Conservation (phyloP, 2,888 invertebrate species). For the Cheilosia variabilis region DNA sequence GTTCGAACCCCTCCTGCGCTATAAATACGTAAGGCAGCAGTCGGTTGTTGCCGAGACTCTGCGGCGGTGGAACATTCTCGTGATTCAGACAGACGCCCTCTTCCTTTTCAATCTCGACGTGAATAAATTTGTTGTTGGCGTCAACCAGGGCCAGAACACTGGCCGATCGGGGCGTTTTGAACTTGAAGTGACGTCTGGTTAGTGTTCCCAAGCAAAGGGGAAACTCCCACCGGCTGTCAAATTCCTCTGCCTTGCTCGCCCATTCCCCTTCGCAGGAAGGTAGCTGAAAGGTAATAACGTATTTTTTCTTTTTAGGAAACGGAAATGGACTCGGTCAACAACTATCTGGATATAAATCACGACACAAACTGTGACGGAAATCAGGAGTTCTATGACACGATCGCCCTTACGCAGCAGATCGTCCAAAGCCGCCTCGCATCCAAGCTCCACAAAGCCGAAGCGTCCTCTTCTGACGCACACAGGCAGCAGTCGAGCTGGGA, state of each 20-base stretch:
- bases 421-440: slow-evolving; percentile 52
- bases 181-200: slow-evolving; percentile 70
- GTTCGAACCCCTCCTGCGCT: slow-evolving; percentile 67
- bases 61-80: slow-evolving; percentile 61
- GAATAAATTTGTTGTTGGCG: slow-evolving; percentile 69
- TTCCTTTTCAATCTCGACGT: slow-evolving; percentile 69
- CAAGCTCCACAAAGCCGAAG: slow-evolving; percentile 9
- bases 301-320: slow-evolving; percentile 31
- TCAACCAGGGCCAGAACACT: slow-evolving; percentile 69
- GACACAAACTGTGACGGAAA: neutral
- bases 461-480: neutral
- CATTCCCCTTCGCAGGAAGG: slow-evolving; percentile 68
- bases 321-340: slow-evolving; percentile 20
- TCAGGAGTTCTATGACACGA: slow-evolving; percentile 63
- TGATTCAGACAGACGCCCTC: slow-evolving; percentile 50
- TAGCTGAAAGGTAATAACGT: slow-evolving; percentile 28
- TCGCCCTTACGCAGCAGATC: slow-evolving; percentile 60
- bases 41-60: slow-evolving; percentile 62
- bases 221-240: slow-evolving; percentile 69
- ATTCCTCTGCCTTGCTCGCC: slow-evolving; percentile 72
- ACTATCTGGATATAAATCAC: slow-evolving; percentile 17
- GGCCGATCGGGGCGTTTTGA: slow-evolving; percentile 40
- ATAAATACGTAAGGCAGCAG: slow-evolving; percentile 72
- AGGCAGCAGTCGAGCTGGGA: slow-evolving; percentile 44
- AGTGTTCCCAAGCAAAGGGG: slow-evolving; percentile 66